These are phyloP conservation scores for Zapornia atra DNA, from an alignment of 2,113 vertebrate genomes.

Conservation along the genomic window DNA sequence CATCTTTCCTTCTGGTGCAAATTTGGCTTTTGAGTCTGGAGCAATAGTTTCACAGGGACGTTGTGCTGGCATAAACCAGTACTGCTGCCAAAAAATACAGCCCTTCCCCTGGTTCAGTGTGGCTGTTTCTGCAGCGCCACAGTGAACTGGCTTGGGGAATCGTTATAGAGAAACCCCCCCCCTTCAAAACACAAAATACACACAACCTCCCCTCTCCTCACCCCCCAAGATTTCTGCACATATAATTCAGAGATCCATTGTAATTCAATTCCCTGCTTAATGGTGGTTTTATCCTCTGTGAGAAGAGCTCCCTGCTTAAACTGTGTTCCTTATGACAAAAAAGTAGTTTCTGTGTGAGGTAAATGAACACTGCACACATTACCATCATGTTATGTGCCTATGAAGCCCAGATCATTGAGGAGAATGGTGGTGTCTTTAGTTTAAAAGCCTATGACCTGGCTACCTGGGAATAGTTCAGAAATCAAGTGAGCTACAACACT, in stretches of 20 bases:
- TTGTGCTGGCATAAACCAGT: background rate
- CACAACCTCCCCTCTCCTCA: rapidly evolving
- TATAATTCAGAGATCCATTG: background rate
- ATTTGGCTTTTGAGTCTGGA: background rate
- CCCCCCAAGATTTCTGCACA: background rate
- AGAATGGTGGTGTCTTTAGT: background rate
- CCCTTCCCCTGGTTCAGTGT: background rate
- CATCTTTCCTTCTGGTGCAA: background rate
- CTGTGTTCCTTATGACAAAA: background rate
- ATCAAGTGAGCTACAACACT: background rate
- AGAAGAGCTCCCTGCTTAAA: background rate
- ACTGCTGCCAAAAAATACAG: background rate
- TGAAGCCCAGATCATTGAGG: background rate
- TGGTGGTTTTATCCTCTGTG: background rate
- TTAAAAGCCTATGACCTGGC: background rate
- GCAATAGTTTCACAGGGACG: background rate
- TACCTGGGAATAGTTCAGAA: background rate
- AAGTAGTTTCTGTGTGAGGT: background rate
- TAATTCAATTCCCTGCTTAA: background rate
- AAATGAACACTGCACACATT: background rate
- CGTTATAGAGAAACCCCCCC: background rate
- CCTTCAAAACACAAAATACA: background rate
- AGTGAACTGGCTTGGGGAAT: background rate
- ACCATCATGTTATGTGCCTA: background rate
- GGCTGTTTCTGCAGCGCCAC: background rate